phyloP scores from a whole-genome alignment of 1,140 invertebrate genomes.

The Diprion similis region DNA sequence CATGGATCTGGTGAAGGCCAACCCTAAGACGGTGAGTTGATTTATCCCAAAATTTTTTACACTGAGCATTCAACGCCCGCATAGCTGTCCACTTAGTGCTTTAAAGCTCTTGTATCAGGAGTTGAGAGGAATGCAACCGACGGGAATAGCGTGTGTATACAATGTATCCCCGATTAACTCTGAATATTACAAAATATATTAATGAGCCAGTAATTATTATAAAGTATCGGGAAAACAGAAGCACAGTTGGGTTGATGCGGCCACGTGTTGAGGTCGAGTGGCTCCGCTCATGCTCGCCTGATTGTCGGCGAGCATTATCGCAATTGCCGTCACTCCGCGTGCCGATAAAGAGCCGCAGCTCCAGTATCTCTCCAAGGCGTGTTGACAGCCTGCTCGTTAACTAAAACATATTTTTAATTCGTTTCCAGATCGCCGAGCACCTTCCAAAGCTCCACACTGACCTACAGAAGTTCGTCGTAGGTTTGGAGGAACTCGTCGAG shows the following conservation, averaged over 20 bases:
- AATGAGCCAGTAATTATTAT: slow-evolving; percentile 61
- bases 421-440: slow-evolving; percentile 50
- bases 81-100: background rate
- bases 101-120: background rate
- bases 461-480: slow-evolving; percentile 59
- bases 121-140: slow-evolving; percentile 20
- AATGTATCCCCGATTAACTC: slow-evolving; percentile 48
- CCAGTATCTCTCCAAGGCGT: slow-evolving; percentile 28
- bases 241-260: slow-evolving; percentile 33
- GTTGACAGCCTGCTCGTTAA: background rate
- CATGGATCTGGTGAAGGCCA: slow-evolving; percentile 34
- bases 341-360: slow-evolving; percentile 37
- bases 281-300: slow-evolving; percentile 49
- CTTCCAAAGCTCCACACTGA: slow-evolving; percentile 56
- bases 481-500: slow-evolving; percentile 53
- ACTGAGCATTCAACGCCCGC: background rate
- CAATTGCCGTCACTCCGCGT: slow-evolving; percentile 37
- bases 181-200: slow-evolving; percentile 57
- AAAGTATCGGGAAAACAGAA: slow-evolving; percentile 57
- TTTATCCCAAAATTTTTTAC: slow-evolving; percentile 1
- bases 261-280: slow-evolving; percentile 15
- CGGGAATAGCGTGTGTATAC: slow-evolving; percentile 5
- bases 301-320: slow-evolving; percentile 53
- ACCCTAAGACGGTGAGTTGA: slow-evolving; percentile 45
- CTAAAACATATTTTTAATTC: slow-evolving; percentile 17